Conservation (phyloP, 2,113 vertebrate species). For the Rhinopomastus cyanomelas region DNA sequence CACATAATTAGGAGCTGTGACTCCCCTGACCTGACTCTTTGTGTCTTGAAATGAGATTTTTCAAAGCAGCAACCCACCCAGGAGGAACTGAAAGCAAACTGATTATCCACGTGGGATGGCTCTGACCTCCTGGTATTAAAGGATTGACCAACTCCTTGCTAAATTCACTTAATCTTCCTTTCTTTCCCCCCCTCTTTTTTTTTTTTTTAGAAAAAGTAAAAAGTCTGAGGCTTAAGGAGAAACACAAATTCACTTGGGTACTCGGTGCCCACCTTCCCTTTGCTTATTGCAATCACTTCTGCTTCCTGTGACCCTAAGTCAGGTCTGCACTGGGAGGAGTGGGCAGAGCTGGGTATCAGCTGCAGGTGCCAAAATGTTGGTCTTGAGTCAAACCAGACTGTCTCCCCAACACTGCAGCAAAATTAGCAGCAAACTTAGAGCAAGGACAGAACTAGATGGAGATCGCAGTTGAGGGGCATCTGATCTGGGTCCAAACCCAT, state of each 20-base stretch:
- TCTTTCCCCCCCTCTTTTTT: rapidly evolving
- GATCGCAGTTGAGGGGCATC: not conserved
- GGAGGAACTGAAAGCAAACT: slow-evolving; percentile 18
- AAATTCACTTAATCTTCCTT: slow-evolving; percentile 22
- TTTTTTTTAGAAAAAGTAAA: not conserved
- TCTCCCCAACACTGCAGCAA: not conserved
- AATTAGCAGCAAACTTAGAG: not conserved
- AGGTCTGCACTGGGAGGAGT: not conserved
- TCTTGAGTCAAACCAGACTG: not conserved
- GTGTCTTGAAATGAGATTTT: slow-evolving; percentile 11
- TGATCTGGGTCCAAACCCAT: not conserved
- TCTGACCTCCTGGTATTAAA: not conserved
- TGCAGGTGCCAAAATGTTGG: not conserved
- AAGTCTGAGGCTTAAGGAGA: not conserved
- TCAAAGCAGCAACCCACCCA: not conserved
- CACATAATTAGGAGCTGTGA: not conserved
- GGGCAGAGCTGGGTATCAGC: not conserved
- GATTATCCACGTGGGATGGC: slow-evolving; percentile 1
- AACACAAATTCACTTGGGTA: not conserved
- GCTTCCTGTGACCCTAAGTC: not conserved
- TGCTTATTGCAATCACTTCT: not conserved
- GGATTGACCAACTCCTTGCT: not conserved
- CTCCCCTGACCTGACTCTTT: slow-evolving; percentile 18
- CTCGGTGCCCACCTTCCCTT: not conserved
- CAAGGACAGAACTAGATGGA: not conserved